phyloP scores from a whole-genome alignment of 2,888 invertebrate genomes.

The Uropetala carovei region DNA sequence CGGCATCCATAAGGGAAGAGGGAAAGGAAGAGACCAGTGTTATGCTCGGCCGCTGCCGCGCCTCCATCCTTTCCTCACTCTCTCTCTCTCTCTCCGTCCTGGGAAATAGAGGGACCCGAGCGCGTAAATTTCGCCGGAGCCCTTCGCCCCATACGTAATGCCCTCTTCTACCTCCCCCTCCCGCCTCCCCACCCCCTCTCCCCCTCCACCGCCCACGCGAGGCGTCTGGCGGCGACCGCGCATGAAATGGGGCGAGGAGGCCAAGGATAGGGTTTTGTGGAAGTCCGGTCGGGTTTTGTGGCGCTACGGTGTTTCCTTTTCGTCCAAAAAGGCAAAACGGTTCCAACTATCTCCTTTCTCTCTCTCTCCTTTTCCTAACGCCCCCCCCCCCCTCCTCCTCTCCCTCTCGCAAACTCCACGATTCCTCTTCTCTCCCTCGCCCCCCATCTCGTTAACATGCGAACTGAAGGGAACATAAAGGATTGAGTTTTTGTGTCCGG shows the following conservation, averaged over 20 bases:
- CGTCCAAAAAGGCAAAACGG: conserved; percentile 15
- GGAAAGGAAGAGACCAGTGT: conserved; percentile 57
- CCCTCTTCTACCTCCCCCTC: neutral
- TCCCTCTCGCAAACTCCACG: neutral
- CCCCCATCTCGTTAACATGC: too few species aligned
- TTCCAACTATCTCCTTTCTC: neutral
- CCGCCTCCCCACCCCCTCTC: neutral
- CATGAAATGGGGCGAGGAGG: conserved; percentile 19
- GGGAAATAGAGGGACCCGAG: neutral
- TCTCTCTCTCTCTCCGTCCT: neutral
- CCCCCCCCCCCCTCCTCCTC: neutral
- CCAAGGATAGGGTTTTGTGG: conserved; percentile 24
- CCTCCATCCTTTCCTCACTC: too few species aligned
- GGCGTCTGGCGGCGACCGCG: neutral
- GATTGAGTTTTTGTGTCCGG: too few species aligned
- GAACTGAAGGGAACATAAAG: too few species aligned
- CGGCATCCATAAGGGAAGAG: conserved; percentile 48
- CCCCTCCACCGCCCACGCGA: neutral
- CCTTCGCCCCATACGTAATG: neutral
- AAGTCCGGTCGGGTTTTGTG: conserved; percentile 32
- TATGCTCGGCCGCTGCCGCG: conserved; percentile 47
- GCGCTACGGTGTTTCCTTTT: neutral
- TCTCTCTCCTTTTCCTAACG: too few species aligned
- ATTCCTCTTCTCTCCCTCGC: neutral
- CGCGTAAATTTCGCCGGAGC: conserved; percentile 13